A percentile compares a stretch with the other conserved stretches of the same genome.
Evolutionary conservation across 2,797 vertebrate genomes (phyloP).

Genomic region (Hoplostethus atlanticus): DNA sequence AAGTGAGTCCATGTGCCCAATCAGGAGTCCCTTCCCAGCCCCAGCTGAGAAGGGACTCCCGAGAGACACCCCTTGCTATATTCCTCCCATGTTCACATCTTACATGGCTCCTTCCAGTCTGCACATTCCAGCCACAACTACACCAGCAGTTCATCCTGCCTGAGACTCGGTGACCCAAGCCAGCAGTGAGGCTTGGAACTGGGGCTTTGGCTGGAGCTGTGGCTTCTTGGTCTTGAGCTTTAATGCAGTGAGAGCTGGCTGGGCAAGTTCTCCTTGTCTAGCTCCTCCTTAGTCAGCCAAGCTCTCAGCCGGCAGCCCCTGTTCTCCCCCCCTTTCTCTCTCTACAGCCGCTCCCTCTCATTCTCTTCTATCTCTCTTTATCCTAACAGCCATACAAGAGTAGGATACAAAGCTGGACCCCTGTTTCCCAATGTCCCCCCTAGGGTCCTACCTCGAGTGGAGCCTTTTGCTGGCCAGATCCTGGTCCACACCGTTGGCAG

Average conservation of each 20-base stretch:
- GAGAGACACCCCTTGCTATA: constrained; percentile 4
- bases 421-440: not conserved
- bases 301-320: constrained; percentile 48
- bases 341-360: constrained; percentile 49
- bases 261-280: constrained; percentile 43
- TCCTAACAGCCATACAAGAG: constrained; percentile 13
- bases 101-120: constrained; percentile 23
- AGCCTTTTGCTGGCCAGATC: constrained; percentile 85
- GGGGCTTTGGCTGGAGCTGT: constrained; percentile 50
- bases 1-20: constrained; percentile 6
- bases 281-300: constrained; percentile 58
- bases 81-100: constrained; percentile 26
- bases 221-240: constrained; percentile 50
- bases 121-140: constrained; percentile 11
- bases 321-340: not conserved
- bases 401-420: constrained; percentile 11
- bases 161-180: constrained; percentile 52
- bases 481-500: constrained; percentile 80
- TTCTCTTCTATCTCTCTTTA: constrained; percentile 15
- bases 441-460: constrained; percentile 84
- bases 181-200: constrained; percentile 68
- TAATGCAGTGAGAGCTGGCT: constrained; percentile 53
- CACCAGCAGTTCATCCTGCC: constrained; percentile 40
- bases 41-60: not conserved
- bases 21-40: constrained; percentile 7